Conservation (phyloP, 2,797 vertebrate species). For the Characodon lateralis region DNA sequence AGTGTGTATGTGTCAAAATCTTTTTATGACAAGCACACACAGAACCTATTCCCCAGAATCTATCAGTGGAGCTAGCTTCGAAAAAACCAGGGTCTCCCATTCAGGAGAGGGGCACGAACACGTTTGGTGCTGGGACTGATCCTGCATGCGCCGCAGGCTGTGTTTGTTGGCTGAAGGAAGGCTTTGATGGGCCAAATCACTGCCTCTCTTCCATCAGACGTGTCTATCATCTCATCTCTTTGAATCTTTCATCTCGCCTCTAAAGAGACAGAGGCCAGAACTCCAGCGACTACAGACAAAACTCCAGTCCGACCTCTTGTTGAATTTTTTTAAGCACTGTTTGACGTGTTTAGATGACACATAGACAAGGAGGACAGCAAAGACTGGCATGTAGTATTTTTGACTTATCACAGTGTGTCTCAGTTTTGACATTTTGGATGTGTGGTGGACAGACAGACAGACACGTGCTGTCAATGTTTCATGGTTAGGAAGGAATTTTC, state of each 20-base stretch:
- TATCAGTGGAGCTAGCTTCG: slow-evolving; percentile 18
- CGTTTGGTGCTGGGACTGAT: slow-evolving; percentile 48
- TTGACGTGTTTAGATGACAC: slow-evolving; percentile 49
- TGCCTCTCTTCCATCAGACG: slow-evolving; percentile 68
- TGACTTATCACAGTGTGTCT: slow-evolving; percentile 22
- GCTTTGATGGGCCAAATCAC: slow-evolving; percentile 75
- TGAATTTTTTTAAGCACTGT: slow-evolving; percentile 22
- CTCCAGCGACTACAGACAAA: slow-evolving; percentile 44
- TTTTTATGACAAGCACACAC: neutral
- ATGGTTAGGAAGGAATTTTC: slow-evolving; percentile 29
- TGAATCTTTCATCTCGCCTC: slow-evolving; percentile 59
- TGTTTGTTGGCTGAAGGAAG: slow-evolving; percentile 72
- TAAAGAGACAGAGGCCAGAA: slow-evolving; percentile 56
- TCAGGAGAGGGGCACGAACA: slow-evolving; percentile 23
- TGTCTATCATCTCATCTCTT: slow-evolving; percentile 62
- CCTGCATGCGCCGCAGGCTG: slow-evolving; percentile 65
- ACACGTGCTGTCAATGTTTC: slow-evolving; percentile 13
- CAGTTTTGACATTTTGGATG: slow-evolving; percentile 40
- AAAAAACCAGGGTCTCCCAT: slow-evolving; percentile 28
- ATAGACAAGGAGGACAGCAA: slow-evolving; percentile 31
- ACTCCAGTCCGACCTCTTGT: slow-evolving; percentile 12
- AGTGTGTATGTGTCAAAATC: neutral
- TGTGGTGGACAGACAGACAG: slow-evolving; percentile 32
- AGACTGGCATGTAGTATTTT: slow-evolving; percentile 48
- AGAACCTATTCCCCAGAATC: slow-evolving; percentile 2